Base-by-base conservation (phyloP, 2,113 vertebrate species). In the Oreotrochilus melanogaster region DNA sequence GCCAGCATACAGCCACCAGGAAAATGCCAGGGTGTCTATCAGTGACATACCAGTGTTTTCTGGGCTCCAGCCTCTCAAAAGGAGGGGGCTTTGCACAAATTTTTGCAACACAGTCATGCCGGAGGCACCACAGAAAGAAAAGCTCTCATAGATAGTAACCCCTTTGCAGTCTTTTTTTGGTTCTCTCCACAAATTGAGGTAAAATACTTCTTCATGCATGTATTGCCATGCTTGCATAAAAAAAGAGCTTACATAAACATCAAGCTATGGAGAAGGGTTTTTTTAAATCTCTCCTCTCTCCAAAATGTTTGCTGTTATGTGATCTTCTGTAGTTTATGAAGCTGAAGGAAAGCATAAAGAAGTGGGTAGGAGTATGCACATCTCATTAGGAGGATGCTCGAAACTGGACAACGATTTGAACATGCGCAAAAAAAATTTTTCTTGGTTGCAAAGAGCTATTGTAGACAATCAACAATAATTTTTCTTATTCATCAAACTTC, bases 1-100 rank as follows among this genome's bases (percentile, higher is more conserved):
- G 86, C 72, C 2, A 12, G 91, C 47, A 60, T 50, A 71, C 92
- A 94, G 35, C 79, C 83, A 83, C 42, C 48, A 94, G 88, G 88
- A 88, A 93, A 96, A 94, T 86, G 83, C 91, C 93, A 92, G 91
- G 88, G 72, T 4, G 0, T 25, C 72, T 78, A 64, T 78, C 71
- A 39, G 86, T 86, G 70, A 92, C 89, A 74, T 14, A 58, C 37
- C 62, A 13, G 8, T 21, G 75, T 18, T 80, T 53, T 9, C 51
- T 84, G 92, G 67, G 25, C 91, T 1, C 1, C 85, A 64, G 62
- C 51, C 37, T 33, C 50, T 76, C 12, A 2, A 21, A 92, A 51
- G 54, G 25, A 88, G n/a, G 58, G 61, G 35, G 13, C 7, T 53
- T 78, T 86, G 51, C 58, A 80, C 42, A 19, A 16, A 67, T 71